Conservation (phyloP, 2,888 invertebrate species). For the Meliscaeva auricollis region DNA sequence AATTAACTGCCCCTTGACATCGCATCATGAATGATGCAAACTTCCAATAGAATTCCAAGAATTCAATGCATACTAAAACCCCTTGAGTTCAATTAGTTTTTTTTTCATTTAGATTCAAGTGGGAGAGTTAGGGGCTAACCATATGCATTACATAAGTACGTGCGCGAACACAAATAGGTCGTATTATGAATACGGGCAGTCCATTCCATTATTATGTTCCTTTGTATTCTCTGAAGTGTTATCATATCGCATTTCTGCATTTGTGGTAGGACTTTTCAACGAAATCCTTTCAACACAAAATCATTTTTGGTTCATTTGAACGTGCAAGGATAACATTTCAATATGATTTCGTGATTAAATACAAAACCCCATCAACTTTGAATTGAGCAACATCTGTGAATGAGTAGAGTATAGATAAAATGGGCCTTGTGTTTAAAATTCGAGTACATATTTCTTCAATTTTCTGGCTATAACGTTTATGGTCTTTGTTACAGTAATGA, state of each 20-base stretch:
- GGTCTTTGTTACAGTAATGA: too few relatives aligned
- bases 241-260: too few relatives aligned
- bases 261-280: background rate
- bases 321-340: conserved; percentile 27
- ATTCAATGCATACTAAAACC: background rate
- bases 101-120: background rate
- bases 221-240: background rate
- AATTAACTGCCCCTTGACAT: too few relatives aligned
- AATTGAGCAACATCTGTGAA: background rate
- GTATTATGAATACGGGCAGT: background rate
- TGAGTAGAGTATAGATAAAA: background rate
- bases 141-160: too few relatives aligned
- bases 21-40: too few relatives aligned
- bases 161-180: conserved; percentile 21
- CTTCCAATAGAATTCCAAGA: too few relatives aligned
- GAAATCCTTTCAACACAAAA: background rate
- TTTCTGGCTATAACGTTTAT: background rate
- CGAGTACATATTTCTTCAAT: background rate
- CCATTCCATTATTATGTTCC: background rate
- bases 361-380: background rate
- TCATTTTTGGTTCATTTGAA: conserved; percentile 7
- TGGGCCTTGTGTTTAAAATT: background rate
- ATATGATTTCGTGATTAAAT: conserved; percentile 15
- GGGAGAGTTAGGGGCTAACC: background rate
- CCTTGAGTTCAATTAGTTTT: background rate